Percentiles rank a stretch among this genome's conserved stretches.
These are phyloP conservation scores for Panagrolaimus sp. DNA, from an alignment of 1,140 invertebrate species.

Conservation along the genomic window DNA sequence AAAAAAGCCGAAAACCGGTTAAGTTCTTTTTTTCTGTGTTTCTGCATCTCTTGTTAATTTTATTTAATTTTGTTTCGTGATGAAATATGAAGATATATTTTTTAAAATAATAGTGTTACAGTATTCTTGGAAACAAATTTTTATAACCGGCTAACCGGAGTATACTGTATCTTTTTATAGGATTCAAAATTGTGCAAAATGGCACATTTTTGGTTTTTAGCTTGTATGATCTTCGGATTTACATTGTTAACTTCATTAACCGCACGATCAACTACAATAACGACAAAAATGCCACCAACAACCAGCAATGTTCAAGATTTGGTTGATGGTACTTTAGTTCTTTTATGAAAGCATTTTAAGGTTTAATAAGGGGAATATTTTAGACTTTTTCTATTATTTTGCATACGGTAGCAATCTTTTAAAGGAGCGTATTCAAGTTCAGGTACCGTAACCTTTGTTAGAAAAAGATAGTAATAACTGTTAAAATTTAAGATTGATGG, in stretches of 20 bases:
- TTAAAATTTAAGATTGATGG: slow-evolving; percentile 36
- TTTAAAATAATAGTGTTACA: background rate
- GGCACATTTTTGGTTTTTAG: too few species aligned
- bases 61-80: background rate
- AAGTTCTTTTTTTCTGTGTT: too few species aligned
- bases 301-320: slow-evolving; percentile 14
- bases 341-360: too few species aligned
- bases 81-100: background rate
- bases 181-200: too few species aligned
- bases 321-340: background rate
- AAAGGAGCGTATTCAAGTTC: slow-evolving; percentile 49
- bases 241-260: background rate
- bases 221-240: background rate
- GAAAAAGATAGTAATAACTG: background rate
- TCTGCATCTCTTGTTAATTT: slow-evolving; percentile 8
- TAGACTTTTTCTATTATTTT: slow-evolving; percentile 43
- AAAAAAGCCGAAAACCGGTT: too few species aligned
- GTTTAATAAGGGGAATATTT: background rate
- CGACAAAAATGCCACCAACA: slow-evolving; percentile 4
- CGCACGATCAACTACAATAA: background rate
- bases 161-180: background rate
- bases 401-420: slow-evolving; percentile 47
- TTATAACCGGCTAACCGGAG: background rate
- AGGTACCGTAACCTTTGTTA: slow-evolving; percentile 31
- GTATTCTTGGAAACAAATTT: background rate